These are phyloP conservation scores for Sminthurinus aureus DNA, from an alignment of 2,888 invertebrate species.

Conservation along the genomic window DNA sequence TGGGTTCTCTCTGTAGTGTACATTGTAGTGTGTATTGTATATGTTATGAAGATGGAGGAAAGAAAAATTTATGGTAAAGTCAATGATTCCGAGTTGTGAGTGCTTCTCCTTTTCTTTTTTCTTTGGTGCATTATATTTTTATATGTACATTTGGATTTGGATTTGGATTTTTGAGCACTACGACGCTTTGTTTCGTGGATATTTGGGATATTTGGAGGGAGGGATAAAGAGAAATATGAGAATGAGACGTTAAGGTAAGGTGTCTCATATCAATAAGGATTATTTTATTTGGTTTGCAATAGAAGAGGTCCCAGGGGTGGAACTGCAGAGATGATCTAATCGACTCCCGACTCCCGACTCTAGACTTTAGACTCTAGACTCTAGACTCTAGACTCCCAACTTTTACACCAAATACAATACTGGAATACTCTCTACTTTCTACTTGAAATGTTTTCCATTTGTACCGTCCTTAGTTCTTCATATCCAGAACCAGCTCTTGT, in stretches of 20 bases:
- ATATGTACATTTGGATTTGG: not conserved
- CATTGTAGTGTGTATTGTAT: too few relatives aligned
- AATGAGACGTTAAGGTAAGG: conserved; percentile 34
- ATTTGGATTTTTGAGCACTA: not conserved
- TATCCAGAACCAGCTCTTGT: not conserved
- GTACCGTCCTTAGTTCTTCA: not conserved
- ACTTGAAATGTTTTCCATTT: not conserved
- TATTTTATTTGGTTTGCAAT: conserved; percentile 47
- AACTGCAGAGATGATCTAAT: conserved; percentile 43
- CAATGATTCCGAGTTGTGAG: too few relatives aligned
- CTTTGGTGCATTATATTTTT: not conserved
- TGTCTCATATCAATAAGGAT: conserved; percentile 53
- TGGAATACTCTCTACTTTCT: conserved; percentile 2
- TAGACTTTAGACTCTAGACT: conserved; percentile 13
- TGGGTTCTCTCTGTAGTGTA: too few relatives aligned
- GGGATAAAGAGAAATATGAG: conserved; percentile 44
- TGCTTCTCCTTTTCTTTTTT: too few relatives aligned
- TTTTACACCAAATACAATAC: too few relatives aligned
- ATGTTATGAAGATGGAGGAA: too few relatives aligned
- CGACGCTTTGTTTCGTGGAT: not conserved
- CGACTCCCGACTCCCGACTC: conserved; percentile 12
- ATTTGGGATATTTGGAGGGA: not conserved
- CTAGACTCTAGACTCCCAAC: conserved; percentile 9
- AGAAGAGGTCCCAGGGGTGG: conserved; percentile 43
- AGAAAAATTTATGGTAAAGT: too few relatives aligned